These are phyloP conservation scores for Novumbra hubbsi DNA, from an alignment of 2,797 vertebrate species.

Conservation along the genomic window DNA sequence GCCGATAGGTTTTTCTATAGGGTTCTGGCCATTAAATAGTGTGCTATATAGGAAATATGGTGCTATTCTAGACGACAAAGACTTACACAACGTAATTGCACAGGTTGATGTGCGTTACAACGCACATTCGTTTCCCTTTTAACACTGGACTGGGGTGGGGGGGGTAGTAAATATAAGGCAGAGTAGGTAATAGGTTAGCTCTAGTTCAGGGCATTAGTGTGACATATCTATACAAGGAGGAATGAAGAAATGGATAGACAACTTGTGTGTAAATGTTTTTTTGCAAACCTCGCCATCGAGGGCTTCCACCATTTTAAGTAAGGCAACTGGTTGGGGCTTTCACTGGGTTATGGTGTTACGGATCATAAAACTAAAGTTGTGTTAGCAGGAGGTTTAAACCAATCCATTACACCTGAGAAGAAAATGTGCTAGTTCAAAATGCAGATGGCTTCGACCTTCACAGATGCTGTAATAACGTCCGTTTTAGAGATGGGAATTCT, in stretches of 20 bases:
- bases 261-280: too few relatives aligned
- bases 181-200: slow-evolving; percentile 53
- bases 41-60: neutral
- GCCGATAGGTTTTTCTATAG: neutral
- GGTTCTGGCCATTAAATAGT: neutral
- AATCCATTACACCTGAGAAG: too few relatives aligned
- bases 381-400: too few relatives aligned
- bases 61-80: slow-evolving; percentile 23
- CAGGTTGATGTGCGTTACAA: slow-evolving; percentile 75
- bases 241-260: neutral
- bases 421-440: too few relatives aligned
- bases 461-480: too few relatives aligned
- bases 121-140: slow-evolving; percentile 80
- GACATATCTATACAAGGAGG: neutral
- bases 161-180: slow-evolving; percentile 64
- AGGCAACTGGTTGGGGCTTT: too few relatives aligned
- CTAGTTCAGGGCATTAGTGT: neutral
- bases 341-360: too few relatives aligned
- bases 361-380: too few relatives aligned
- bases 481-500: too few relatives aligned
- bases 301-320: too few relatives aligned
- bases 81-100: slow-evolving; percentile 81
- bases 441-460: too few relatives aligned
- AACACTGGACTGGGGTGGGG: slow-evolving; percentile 76
- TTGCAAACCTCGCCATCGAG: too few relatives aligned